Percentiles rank a stretch among this genome's conserved stretches.
Evolutionary conservation across 2,888 invertebrate genomes (phyloP).

Genomic region (Nysson spinosus): DNA sequence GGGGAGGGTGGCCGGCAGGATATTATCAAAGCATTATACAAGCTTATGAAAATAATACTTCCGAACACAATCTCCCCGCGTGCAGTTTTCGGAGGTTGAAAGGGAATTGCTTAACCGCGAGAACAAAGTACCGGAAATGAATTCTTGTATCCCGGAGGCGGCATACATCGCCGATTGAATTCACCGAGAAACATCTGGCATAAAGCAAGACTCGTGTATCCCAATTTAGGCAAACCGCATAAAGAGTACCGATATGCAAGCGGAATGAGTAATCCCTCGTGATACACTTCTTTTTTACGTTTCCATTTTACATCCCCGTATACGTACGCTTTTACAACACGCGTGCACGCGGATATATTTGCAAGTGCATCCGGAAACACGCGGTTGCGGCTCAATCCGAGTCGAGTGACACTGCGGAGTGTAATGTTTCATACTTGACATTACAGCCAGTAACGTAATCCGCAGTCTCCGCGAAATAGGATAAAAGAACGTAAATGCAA

Average conservation of each 20-base stretch:
- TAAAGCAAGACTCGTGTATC: constrained; percentile 3
- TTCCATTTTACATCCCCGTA: no score
- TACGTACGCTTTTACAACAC: no score
- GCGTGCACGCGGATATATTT: no score
- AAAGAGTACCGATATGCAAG: constrained; percentile 14
- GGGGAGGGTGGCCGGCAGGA: no score
- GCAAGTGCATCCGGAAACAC: constrained; percentile 25
- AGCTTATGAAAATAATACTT: no score
- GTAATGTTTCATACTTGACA: constrained; percentile 59
- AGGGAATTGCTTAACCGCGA: constrained; percentile 23
- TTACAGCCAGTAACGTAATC: constrained; percentile 54
- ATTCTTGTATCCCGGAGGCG: constrained; percentile 15
- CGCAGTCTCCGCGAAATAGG: constrained; percentile 13
- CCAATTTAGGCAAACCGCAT: constrained; percentile 16
- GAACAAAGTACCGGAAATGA: constrained; percentile 35
- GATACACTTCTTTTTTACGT: no score
- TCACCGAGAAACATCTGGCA: constrained; percentile 3
- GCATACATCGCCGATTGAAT: constrained; percentile 20
- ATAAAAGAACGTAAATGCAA: constrained; percentile 1
- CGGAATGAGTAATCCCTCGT: no score
- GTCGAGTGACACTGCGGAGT: constrained; percentile 22
- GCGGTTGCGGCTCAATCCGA: constrained; percentile 34
- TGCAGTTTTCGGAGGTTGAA: constrained; percentile 13
- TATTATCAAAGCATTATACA: no score
- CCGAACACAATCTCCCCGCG: constrained; percentile 1